Percentiles rank a stretch among this genome's conserved stretches.
Conservation (phyloP, 92 coral and sea anemone genomes). For the Porites cylindrica region DNA sequence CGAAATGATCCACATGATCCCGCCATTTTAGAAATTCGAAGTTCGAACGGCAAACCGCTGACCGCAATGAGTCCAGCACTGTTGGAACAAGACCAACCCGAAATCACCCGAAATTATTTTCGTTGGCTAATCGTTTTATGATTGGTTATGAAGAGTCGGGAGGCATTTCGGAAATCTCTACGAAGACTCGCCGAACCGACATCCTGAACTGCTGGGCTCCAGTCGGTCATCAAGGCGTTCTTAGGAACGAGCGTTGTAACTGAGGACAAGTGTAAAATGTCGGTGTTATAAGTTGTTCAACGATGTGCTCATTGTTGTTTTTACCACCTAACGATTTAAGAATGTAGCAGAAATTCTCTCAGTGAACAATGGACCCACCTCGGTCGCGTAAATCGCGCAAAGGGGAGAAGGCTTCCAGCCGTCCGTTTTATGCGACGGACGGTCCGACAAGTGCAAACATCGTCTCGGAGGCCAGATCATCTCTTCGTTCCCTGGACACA, state of each 20-base stretch:
- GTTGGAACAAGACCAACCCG: not conserved
- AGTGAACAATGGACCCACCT: constrained; percentile 27
- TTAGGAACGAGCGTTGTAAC: constrained; percentile 71
- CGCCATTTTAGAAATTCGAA: constrained; percentile 87
- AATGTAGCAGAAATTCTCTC: constrained; percentile 35
- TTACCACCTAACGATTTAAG: not conserved
- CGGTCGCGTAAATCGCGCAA: constrained; percentile 79
- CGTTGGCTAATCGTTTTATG: not conserved
- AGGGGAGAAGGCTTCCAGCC: constrained; percentile 72
- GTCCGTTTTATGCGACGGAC: constrained; percentile 88
- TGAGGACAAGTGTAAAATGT: constrained; percentile 12
- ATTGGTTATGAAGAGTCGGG: not conserved
- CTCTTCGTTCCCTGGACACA: constrained; percentile 92
- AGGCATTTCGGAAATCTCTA: not conserved
- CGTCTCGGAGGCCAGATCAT: constrained; percentile 97
- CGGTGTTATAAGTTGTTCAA: not conserved
- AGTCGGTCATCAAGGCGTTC: constrained; percentile 81
- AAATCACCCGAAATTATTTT: not conserved
- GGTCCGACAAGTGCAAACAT: constrained; percentile 98
- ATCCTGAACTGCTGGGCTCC: constrained; percentile 10
- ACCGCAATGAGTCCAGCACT: not conserved
- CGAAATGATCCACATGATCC: constrained; percentile 90
- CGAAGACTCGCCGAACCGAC: not conserved
- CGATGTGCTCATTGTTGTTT: constrained; percentile 32
- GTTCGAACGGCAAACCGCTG: constrained; percentile 10